These are phyloP conservation scores for Thinocorus orbignyianus DNA, from an alignment of 2,113 vertebrate species.

Conservation along the genomic window DNA sequence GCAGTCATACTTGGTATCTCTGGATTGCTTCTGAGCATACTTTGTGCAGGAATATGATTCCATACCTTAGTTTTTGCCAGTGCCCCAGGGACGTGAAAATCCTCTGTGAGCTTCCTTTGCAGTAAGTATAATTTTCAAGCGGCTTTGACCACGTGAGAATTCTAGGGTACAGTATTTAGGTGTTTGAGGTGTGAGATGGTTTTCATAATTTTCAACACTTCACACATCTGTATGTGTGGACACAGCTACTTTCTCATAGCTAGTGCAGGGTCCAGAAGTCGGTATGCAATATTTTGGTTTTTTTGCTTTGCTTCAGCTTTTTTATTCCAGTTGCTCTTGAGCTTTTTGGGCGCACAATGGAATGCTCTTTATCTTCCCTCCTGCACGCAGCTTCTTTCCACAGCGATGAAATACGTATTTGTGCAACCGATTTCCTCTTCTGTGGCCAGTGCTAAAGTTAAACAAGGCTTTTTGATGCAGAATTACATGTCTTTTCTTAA, in stretches of 20 bases:
- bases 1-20: background rate
- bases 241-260: background rate
- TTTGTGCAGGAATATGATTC: background rate
- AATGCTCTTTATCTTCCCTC: background rate
- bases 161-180: background rate
- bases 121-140: background rate
- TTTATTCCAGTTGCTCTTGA: background rate
- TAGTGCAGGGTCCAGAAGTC: background rate
- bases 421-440: background rate
- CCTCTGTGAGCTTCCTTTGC: background rate
- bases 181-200: background rate
- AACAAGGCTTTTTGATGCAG: background rate
- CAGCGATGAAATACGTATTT: background rate
- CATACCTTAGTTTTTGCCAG: background rate
- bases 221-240: background rate
- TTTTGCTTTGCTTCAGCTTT: background rate
- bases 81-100: rapidly evolving
- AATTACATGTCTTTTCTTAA: background rate
- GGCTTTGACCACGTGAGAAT: background rate
- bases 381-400: background rate
- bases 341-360: background rate
- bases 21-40: background rate
- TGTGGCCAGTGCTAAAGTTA: background rate
- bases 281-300: rapidly evolving
- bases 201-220: background rate